Percentiles rank a stretch among this genome's conserved stretches.
phyloP scores from a whole-genome alignment of 2,113 vertebrate genomes.

The Chamaetylas fuelleborni region DNA sequence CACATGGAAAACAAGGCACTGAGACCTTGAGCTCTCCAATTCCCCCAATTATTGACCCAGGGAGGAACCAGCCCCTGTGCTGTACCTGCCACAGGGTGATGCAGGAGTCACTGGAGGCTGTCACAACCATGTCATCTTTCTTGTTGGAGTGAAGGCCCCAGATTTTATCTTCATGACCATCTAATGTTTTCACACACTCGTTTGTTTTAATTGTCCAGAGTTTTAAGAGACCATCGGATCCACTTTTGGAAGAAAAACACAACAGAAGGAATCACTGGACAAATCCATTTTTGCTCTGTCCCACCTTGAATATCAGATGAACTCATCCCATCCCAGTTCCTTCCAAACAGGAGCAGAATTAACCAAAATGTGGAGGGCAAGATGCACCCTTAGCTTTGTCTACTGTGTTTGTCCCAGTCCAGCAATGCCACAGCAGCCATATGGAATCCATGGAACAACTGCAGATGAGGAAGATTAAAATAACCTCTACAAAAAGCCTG shows the following conservation, averaged over 20 bases:
- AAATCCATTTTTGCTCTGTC: background rate
- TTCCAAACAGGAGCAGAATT: background rate
- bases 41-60: accelerated
- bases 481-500: background rate
- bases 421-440: background rate
- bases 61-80: accelerated
- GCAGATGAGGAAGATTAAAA: background rate
- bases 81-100: constrained; percentile 89
- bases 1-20: accelerated
- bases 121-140: constrained; percentile 82
- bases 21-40: background rate
- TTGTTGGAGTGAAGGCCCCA: constrained; percentile 90
- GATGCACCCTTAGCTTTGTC: background rate
- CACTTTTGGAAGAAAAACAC: constrained; percentile 69
- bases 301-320: background rate
- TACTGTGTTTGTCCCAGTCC: accelerated
- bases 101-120: constrained; percentile 87
- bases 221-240: constrained; percentile 92
- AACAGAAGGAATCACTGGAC: background rate
- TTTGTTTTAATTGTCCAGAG: constrained; percentile 98
- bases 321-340: background rate
- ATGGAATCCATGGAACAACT: background rate
- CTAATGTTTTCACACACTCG: constrained; percentile 91
- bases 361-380: background rate
- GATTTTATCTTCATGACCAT: constrained; percentile 92